Conservation (phyloP, 2,888 invertebrate species). For the Isotomurus palustris region DNA sequence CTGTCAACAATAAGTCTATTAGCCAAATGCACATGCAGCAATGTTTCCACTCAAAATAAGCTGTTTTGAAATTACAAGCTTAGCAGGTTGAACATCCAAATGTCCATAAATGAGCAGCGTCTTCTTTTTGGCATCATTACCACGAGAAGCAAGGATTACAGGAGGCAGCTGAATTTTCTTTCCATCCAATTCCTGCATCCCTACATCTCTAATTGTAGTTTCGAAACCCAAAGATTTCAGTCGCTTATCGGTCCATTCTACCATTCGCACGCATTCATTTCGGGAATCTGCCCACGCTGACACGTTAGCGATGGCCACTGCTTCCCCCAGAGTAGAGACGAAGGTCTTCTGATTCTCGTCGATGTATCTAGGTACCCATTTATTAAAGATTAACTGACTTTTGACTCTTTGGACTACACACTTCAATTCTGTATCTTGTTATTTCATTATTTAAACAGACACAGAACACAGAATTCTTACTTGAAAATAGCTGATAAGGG, state of each 20-base stretch:
- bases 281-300: slow-evolving; percentile 83
- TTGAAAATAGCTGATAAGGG: no score
- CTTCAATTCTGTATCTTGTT: no score
- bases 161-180: slow-evolving; percentile 74
- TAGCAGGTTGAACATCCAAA: slow-evolving; percentile 95
- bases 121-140: slow-evolving; percentile 78
- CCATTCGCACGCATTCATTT: slow-evolving; percentile 75
- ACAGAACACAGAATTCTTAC: no score
- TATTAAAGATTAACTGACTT: no score
- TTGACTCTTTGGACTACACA: no score
- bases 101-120: slow-evolving; percentile 95
- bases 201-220: slow-evolving; percentile 70
- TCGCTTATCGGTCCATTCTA: slow-evolving; percentile 70
- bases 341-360: slow-evolving; percentile 71
- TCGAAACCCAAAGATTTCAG: slow-evolving; percentile 66
- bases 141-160: slow-evolving; percentile 72
- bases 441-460: no score
- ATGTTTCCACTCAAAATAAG: neutral
- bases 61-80: slow-evolving; percentile 60
- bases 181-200: slow-evolving; percentile 61
- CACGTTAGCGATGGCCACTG: slow-evolving; percentile 91
- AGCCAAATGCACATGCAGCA: neutral
- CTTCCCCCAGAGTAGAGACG: slow-evolving; percentile 72
- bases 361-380: slow-evolving; percentile 71
- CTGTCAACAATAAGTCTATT: slow-evolving; percentile 50